These are phyloP conservation scores for Nymphalis polychloros DNA, from an alignment of 2,888 invertebrate genomes.

Conservation along the genomic window DNA sequence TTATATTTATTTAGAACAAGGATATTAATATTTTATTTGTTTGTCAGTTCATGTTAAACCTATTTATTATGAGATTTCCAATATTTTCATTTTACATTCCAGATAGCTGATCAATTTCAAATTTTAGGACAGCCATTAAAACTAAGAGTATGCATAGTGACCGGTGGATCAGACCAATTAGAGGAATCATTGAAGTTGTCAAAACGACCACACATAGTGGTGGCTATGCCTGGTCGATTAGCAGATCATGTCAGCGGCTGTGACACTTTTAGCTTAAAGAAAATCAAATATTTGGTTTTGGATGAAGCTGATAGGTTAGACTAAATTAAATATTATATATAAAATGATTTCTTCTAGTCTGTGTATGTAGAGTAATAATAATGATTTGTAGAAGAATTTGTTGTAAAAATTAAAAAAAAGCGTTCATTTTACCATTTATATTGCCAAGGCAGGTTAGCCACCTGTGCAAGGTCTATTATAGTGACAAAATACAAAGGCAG, in stretches of 20 bases:
- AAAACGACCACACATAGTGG: constrained; percentile 94
- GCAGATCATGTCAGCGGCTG: constrained; percentile 96
- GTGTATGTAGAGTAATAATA: too few species aligned
- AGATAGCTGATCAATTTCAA: constrained; percentile 97
- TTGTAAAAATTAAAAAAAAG: too few species aligned
- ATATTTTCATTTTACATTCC: constrained; percentile 36
- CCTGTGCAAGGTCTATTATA: too few species aligned
- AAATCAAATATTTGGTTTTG: constrained; percentile 92
- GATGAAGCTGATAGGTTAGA: constrained; percentile 97
- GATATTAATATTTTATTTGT: too few species aligned
- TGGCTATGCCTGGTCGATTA: constrained; percentile 97
- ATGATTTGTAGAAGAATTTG: too few species aligned
- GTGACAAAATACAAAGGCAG: too few species aligned
- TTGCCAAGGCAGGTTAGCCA: too few species aligned
- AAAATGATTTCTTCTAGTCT: too few species aligned
- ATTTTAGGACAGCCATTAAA: constrained; percentile 94
- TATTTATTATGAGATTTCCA: too few species aligned
- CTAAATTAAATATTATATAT: background rate
- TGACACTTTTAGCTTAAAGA: constrained; percentile 89
- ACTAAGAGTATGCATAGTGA: constrained; percentile 91
- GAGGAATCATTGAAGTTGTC: constrained; percentile 92
- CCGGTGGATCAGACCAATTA: constrained; percentile 97
- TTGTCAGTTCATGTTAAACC: too few species aligned
- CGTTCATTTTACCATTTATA: too few species aligned
- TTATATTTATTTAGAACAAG: too few species aligned